phyloP scores from a whole-genome alignment of 2,888 invertebrate species.

The Nipponacmea schrenckii region DNA sequence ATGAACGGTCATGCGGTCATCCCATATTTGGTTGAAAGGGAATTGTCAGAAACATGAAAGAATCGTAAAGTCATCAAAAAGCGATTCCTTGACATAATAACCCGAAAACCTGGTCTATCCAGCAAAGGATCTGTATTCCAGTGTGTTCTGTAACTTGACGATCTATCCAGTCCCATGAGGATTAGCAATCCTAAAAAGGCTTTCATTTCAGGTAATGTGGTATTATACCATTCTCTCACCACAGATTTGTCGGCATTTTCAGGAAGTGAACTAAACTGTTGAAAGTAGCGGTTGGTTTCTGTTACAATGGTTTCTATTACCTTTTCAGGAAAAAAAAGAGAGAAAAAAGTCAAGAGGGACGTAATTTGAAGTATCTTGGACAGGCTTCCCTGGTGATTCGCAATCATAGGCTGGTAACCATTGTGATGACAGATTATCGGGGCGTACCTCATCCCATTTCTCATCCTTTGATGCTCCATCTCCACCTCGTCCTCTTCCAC shows the following conservation, averaged over 20 bases:
- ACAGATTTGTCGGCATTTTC: background rate
- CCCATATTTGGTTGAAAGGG: background rate
- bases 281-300: background rate
- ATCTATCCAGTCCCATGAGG: background rate
- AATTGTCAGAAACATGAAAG: background rate
- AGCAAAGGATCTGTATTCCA: conserved; percentile 5
- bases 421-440: too few species aligned
- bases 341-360: background rate
- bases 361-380: background rate
- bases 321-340: background rate
- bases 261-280: background rate
- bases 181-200: conserved; percentile 24
- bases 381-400: background rate
- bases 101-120: background rate
- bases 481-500: too few species aligned
- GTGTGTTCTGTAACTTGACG: background rate
- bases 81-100: background rate
- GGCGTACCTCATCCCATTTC: too few species aligned
- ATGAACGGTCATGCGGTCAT: background rate
- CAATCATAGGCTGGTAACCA: too few species aligned
- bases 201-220: conserved; percentile 15
- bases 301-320: background rate
- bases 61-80: background rate
- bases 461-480: too few species aligned
- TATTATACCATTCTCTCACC: conserved; percentile 13